Conservation (phyloP, 2,113 vertebrate species). For the Willisornis vidua region DNA sequence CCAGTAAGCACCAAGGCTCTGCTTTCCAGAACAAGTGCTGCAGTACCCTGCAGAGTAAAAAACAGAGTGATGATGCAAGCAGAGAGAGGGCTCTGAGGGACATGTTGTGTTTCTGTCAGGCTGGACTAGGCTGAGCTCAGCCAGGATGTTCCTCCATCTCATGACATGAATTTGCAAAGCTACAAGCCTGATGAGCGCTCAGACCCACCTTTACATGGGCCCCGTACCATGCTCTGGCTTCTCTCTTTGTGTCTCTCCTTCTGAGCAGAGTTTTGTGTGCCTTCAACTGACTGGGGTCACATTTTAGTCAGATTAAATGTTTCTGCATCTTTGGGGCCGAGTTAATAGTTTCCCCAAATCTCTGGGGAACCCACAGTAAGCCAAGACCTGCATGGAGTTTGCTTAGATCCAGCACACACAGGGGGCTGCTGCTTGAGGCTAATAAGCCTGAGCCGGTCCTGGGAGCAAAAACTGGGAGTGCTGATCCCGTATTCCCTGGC, state of each 20-base stretch:
- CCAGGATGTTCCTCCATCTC: neutral
- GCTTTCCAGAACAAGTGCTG: neutral
- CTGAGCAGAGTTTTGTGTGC: neutral
- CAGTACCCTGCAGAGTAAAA: neutral
- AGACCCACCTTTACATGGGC: rapidly evolving
- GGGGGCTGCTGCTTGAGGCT: neutral
- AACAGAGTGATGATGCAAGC: neutral
- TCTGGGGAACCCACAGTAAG: neutral
- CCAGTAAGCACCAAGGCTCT: neutral
- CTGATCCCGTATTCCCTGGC: neutral
- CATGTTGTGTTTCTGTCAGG: rapidly evolving
- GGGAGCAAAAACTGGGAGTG: neutral
- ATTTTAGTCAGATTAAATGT: neutral
- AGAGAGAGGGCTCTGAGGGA: neutral
- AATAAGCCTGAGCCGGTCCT: neutral
- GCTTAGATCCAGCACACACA: neutral
- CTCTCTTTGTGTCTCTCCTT: neutral
- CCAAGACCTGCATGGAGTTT: neutral
- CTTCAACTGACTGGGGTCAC: neutral
- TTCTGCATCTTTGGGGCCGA: neutral
- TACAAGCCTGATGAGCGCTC: rapidly evolving
- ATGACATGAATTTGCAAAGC: neutral
- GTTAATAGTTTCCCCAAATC: neutral
- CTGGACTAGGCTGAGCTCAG: neutral
- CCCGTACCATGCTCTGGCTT: neutral